Conservation (phyloP, 2,113 vertebrate genomes). For the Mesembrinibis cayennensis region DNA sequence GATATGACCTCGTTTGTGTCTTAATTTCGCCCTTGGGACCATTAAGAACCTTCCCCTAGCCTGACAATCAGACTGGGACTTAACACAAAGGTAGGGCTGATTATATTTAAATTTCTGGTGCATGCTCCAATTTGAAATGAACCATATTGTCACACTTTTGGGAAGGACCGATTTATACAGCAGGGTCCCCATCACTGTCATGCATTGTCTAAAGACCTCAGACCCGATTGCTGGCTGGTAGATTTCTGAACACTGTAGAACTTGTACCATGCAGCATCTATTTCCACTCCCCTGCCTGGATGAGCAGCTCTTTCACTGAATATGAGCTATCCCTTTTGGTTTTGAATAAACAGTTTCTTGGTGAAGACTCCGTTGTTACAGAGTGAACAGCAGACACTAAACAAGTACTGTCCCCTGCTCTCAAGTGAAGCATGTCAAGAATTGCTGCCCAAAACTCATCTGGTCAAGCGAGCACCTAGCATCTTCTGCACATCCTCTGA, state of each 20-base stretch:
- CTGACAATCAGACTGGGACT: too few relatives aligned
- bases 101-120: not conserved
- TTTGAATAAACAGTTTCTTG: not conserved
- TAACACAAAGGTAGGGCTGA: not conserved
- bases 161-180: not conserved
- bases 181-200: rapidly evolving
- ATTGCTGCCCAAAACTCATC: not conserved
- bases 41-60: too few relatives aligned
- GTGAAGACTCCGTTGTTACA: not conserved
- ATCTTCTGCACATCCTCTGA: not conserved
- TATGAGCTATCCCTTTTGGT: not conserved
- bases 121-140: not conserved
- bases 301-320: not conserved
- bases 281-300: not conserved
- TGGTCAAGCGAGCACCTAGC: not conserved
- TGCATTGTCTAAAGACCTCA: not conserved
- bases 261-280: not conserved
- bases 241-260: not conserved
- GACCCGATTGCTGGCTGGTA: rapidly evolving
- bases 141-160: not conserved
- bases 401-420: not conserved
- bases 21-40: too few relatives aligned
- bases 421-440: not conserved
- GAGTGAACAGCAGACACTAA: not conserved
- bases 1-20: too few relatives aligned